Evolutionary conservation across 1,140 invertebrate genomes (phyloP), one percentile per base, ranked within the genome.

Genomic region (Zeugodacus cucurbitae): DNA sequence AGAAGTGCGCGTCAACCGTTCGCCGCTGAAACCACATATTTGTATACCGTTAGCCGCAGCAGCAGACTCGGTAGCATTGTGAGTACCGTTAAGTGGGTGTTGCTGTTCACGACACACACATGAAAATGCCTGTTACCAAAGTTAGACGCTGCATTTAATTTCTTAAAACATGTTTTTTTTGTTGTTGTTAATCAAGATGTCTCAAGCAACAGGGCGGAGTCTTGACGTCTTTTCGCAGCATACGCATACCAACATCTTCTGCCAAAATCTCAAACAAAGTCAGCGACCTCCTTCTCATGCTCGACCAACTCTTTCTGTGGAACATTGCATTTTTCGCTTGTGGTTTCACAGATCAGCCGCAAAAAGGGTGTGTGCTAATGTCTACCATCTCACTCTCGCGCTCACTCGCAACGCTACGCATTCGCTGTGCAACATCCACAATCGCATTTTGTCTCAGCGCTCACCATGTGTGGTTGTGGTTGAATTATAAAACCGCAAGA

Each of bases 401-500:
- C 74, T 78, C 67, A 74, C 67, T 70, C 67, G 34, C 32, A 34
- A 4, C 26, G 7, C n/a, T 64, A 67, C 62, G n/a, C 29, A 59
- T 59, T 59, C 58, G 20, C 58, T n/a, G n/a, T 22, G 58, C 58
- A 54, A 20, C 86, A 41, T 20, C 29, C 37, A n/a, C n/a, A 32
- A 14, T 34, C 29, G 54, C 37, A 44, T 70, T n/a, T n/a, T 62
- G 87, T 67, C 87, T 87, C 87, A 37, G 10, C 74, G 44, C 74
- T 44, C 34, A n/a, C 74, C 41, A 62, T 58, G 87, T 57, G 70
- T 78, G 57, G 41, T 74, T 90, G 91, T 90, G 91, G 91, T 91
- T 90, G 90, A 90, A 88, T 92, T 92, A 91, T 91, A 90, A 92
- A 92, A 92, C 91, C 91, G 87, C 91, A 92, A 90, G 91, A 92